Conservation (phyloP, 2,888 invertebrate species). For the Lepidonotus clava region DNA sequence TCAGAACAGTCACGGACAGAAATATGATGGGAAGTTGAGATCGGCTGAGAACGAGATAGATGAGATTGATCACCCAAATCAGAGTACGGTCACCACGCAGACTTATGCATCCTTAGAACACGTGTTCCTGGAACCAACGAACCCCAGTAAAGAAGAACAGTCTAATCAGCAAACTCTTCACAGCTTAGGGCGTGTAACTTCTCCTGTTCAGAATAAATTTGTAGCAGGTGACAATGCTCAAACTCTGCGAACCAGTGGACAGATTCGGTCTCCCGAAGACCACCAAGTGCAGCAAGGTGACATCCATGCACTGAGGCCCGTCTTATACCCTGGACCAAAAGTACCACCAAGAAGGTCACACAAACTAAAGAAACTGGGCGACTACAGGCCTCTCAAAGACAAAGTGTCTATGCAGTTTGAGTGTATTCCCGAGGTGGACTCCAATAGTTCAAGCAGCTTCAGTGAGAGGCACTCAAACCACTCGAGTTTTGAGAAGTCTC, state of each 20-base stretch:
- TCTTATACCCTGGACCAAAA: too few species aligned
- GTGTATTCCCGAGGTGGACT: slow-evolving; percentile 10
- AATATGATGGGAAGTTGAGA: too few species aligned
- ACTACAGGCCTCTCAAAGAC: slow-evolving; percentile 35
- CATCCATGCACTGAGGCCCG: too few species aligned
- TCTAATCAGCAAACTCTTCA: background rate
- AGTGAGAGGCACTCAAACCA: slow-evolving; percentile 22
- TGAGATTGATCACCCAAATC: background rate
- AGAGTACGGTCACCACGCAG: slow-evolving; percentile 5
- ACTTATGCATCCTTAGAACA: background rate
- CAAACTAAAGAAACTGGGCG: background rate
- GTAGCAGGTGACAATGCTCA: background rate
- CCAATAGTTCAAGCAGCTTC: background rate
- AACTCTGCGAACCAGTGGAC: background rate
- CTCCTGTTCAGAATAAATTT: background rate
- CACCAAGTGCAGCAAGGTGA: too few species aligned
- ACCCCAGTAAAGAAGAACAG: background rate
- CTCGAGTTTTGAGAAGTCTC: background rate
- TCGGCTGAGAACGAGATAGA: too few species aligned
- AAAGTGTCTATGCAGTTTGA: slow-evolving; percentile 40
- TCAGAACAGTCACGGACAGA: too few species aligned
- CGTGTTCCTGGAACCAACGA: background rate
- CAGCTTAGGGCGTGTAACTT: background rate
- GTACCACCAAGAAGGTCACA: background rate
- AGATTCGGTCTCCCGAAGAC: too few species aligned